Evolutionary conservation across 64 coral and sea anemone species (phyloP), one percentile per base, ranked within the genome.

Genomic region (Trachythela sp.): DNA sequence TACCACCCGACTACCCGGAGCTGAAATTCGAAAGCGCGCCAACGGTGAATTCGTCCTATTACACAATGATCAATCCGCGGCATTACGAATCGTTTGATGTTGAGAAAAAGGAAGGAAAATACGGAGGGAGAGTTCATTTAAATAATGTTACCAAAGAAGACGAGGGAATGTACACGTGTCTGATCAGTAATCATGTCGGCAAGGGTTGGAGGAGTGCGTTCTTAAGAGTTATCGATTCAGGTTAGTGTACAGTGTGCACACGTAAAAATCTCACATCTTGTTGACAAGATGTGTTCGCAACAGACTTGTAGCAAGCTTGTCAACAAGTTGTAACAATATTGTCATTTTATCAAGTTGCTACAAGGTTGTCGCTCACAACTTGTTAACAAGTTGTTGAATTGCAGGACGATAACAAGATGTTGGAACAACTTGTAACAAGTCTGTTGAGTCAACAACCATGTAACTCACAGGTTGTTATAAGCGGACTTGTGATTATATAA

Each of bases 91-190:
- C 95, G 2, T 87, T 97, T 17, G 76, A 52, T 32, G 86, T 41
- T 22, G 83, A 87, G 31, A 51, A 84, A 4, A 33, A 50, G 22
- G 90, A 94, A 29, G 95, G 95, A 37, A 70, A 97, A 54, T 45
- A 80, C 31, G 75, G 75, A 88, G 70, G 42, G 9, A 45, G 60
- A 40, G 75, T 0, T 83, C 92, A 59, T 84, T 40, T 39, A 30
- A 80, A 35, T 38, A 94, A 97, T 71, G 92, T 97, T 31, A 92
- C 92, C 14, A 89, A 97, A 64, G 54, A 94, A 0, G 95, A 97
- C 90, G 94, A 92, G 36, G 95, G 95, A 40, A 77, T 97, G 9
- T 97, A 97, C 70, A 94, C 95, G 0, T 98, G 95, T 54, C 87
- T 51, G 54, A 93, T 89, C 56, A 94, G 91, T 43, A 98, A 98